Evolutionary conservation across 2,113 vertebrate genomes (phyloP), one percentile per base, ranked within the genome.

Genomic region (Rhipidura dahli): DNA sequence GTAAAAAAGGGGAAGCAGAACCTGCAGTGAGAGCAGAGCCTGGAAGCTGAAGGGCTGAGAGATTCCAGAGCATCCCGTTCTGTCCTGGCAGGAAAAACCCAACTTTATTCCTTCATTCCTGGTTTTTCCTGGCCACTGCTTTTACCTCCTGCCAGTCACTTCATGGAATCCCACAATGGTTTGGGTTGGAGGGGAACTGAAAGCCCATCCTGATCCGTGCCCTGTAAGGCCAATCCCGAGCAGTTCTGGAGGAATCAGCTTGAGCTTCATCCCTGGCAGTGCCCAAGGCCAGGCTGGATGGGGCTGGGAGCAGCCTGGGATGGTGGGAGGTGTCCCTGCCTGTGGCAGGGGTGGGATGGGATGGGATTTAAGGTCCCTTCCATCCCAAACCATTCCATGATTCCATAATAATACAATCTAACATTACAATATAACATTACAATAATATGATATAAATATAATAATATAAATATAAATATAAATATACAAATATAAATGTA

Each of bases 21-120:
- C 20, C 0, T 0, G 24, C 50, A 49, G 30, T 31, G 61, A 23
- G 49, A n/a, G 47, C 47, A 8, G 26, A 5, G 17, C 3, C 17
- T 3, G 54, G 19, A 15, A 14, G 6, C 40, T 20, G 30, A 45
- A 13, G 42, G 42, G 63, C 30, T 56, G 2, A 5, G 9, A 0
- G 1, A 39, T 42, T n/a, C 53, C 3, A 2, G 31, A 72, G 22
- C n/a, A 26, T 39, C 54, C 3, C 2, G 20, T 3, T 0, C 56
- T 30, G 9, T 26, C 35, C 13, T 19, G 27, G 45, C 47, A 21
- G 69, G 68, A 33, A 21, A 31, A 30, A 27, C 2, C 4, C 9
- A 66, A 35, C 15, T 28, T 45, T 4, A 20, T 18, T 35, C 44
- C 39, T n/a, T 42, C 19, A 13, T 16, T 39, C 69, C 15, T 47